phyloP scores from a whole-genome alignment of 2,888 invertebrate genomes.

The Platycnemis pennipes region DNA sequence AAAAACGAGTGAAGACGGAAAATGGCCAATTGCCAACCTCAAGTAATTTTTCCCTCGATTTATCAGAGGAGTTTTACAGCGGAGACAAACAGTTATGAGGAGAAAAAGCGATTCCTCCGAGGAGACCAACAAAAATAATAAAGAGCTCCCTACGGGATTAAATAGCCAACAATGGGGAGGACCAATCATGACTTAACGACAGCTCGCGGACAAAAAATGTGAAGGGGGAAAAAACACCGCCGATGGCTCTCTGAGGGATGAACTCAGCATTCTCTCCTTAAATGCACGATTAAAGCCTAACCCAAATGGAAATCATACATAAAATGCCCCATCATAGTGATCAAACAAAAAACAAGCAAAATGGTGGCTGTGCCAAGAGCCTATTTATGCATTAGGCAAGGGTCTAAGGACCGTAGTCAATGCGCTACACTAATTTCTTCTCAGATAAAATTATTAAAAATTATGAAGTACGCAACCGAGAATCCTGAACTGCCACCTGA shows the following conservation, averaged over 20 bases:
- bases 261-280: background rate
- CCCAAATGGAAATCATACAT: background rate
- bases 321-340: background rate
- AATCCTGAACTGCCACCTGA: no score
- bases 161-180: slow-evolving; percentile 31
- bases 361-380: background rate
- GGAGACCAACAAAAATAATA: background rate
- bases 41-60: background rate
- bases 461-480: no score
- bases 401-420: background rate
- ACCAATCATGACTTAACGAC: slow-evolving; percentile 1
- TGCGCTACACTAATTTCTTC: background rate
- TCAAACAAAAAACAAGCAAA: background rate
- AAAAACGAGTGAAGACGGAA: background rate
- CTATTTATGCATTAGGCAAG: background rate
- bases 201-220: background rate
- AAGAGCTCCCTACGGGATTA: background rate
- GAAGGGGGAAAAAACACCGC: background rate
- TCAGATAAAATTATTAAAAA: no score
- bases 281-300: slow-evolving; percentile 8
- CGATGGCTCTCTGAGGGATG: background rate
- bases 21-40: background rate
- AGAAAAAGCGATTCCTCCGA: background rate
- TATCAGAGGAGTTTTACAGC: slow-evolving; percentile 1
- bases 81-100: slow-evolving; percentile 33